Evolutionary conservation across 2,888 invertebrate species (phyloP).

Genomic region (Aspidiotus rigidus): DNA sequence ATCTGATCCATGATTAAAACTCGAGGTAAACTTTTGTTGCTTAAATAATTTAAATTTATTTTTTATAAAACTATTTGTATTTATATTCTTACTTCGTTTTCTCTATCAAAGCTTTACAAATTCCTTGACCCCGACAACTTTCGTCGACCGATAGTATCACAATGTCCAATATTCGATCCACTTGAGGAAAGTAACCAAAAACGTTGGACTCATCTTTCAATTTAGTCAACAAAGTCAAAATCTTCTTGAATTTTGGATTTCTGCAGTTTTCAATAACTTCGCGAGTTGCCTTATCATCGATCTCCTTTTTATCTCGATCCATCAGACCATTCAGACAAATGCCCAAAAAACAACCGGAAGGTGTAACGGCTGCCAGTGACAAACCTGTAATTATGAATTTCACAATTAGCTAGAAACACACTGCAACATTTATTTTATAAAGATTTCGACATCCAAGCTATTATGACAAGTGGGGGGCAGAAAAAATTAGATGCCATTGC

Average conservation of each 20-base stretch:
- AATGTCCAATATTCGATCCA: conserved; percentile 51
- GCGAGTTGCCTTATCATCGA: conserved; percentile 46
- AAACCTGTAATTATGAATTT: conserved; percentile 40
- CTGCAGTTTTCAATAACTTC: conserved; percentile 10
- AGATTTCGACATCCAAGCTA: no score
- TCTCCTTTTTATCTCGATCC: conserved; percentile 44
- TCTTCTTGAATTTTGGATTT: conserved; percentile 52
- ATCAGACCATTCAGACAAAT: conserved; percentile 48
- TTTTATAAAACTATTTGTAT: no score
- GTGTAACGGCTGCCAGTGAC: conserved; percentile 55
- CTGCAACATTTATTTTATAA: no score
- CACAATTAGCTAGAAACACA: no score
- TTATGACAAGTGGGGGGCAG: no score
- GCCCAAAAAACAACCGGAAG: conserved; percentile 51
- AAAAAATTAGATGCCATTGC: no score
- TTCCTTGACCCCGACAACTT: conserved; percentile 56
- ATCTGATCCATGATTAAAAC: no score
- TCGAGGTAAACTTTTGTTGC: no score
- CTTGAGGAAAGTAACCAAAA: conserved; percentile 51
- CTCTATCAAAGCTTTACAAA: conserved; percentile 54
- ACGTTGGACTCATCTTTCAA: conserved; percentile 51
- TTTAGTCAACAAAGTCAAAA: conserved; percentile 51
- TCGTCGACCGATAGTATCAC: conserved; percentile 59
- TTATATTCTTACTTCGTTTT: conserved; percentile 52
- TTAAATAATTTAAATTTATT: no score